Percentiles rank a stretch among this genome's conserved stretches.
These are phyloP conservation scores for Lethenteron camtschaticum DNA, from an alignment of 2,113 vertebrate species.

Conservation along the genomic window DNA sequence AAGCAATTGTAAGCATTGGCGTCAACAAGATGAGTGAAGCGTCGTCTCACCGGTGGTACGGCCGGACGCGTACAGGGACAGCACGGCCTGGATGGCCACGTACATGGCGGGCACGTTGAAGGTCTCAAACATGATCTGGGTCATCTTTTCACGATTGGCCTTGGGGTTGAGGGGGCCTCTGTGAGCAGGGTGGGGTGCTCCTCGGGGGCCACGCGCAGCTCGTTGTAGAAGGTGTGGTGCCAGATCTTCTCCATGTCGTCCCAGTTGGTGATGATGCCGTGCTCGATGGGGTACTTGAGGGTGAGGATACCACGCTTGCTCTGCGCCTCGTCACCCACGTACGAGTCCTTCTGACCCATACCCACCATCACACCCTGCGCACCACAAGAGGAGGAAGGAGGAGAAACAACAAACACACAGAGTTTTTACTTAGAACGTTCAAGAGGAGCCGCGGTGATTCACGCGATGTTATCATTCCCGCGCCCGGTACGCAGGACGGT, in stretches of 20 bases:
- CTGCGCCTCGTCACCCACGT: constrained; percentile 97
- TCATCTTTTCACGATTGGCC: constrained; percentile 99
- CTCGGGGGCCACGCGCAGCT: constrained; percentile 91
- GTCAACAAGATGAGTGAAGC: neutral
- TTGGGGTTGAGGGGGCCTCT: constrained; percentile 93
- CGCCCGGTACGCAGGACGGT: too few relatives aligned
- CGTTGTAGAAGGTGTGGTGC: constrained; percentile 99
- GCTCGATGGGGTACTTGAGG: constrained; percentile 95
- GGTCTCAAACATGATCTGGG: constrained; percentile 98
- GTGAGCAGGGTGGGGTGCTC: constrained; percentile 97
- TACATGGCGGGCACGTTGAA: constrained; percentile 99
- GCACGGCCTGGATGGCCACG: constrained; percentile 96
- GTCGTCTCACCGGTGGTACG: constrained; percentile 87
- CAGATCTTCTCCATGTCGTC: constrained; percentile 99
- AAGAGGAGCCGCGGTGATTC: too few relatives aligned
- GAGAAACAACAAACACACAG: neutral
- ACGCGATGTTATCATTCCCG: too few relatives aligned
- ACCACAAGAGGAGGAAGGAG: neutral
- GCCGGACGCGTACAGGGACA: constrained; percentile 93
- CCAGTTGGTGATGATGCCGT: constrained; percentile 99
- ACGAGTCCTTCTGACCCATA: constrained; percentile 99
- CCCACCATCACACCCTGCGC: constrained; percentile 95
- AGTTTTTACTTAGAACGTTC: too few relatives aligned
- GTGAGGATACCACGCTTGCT: constrained; percentile 99
- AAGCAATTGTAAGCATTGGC: too few relatives aligned